Evolutionary conservation across 2,113 vertebrate genomes (phyloP).

Genomic region (Laterallus jamaicensis): DNA sequence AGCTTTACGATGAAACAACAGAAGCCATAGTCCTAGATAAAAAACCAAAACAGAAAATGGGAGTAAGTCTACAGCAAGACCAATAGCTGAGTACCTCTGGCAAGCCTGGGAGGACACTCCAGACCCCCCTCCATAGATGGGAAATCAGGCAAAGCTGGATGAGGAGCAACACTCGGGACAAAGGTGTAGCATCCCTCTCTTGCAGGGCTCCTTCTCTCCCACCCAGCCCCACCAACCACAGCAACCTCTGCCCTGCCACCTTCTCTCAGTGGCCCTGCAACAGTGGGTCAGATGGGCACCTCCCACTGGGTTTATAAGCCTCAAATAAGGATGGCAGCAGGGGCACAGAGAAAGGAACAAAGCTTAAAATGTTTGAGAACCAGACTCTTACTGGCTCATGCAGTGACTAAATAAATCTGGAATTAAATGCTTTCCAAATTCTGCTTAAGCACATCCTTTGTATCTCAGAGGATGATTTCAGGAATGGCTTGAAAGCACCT

Average conservation of each 20-base stretch:
- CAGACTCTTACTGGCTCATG: neutral
- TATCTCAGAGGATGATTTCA: neutral
- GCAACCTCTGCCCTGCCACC: neutral
- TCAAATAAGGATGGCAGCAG: neutral
- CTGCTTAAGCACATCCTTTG: neutral
- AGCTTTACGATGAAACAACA: neutral
- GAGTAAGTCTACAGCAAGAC: neutral
- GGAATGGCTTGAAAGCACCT: conserved; percentile 3
- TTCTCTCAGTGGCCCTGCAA: neutral
- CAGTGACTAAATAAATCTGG: neutral
- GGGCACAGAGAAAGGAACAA: neutral
- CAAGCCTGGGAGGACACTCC: neutral
- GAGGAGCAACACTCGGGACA: neutral
- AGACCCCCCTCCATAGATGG: accelerated
- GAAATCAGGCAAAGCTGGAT: neutral
- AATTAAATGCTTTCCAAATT: neutral
- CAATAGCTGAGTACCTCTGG: neutral
- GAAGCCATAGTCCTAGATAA: neutral
- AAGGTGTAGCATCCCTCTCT: neutral
- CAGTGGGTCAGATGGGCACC: neutral
- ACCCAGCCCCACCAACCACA: neutral
- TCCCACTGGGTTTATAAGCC: neutral
- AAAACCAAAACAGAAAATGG: neutral
- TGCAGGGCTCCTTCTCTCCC: neutral
- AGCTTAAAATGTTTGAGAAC: neutral